Evolutionary conservation across 2,888 invertebrate genomes (phyloP), one percentile per base, ranked within the genome.

Genomic region (Spisula subtruncata): DNA sequence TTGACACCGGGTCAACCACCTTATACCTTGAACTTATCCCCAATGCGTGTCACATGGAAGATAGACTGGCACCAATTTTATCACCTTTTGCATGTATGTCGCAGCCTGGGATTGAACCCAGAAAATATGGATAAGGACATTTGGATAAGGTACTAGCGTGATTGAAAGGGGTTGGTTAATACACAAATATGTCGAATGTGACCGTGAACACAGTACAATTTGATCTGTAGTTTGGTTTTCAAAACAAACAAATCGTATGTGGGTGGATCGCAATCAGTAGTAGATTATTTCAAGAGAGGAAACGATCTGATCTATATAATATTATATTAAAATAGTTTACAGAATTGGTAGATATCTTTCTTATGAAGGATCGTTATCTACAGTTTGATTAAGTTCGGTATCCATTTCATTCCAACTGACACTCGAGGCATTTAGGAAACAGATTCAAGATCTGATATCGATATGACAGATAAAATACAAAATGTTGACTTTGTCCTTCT

Each of bases 351-450:
- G 5, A 66, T 66, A 66, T 66, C 60, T 66, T 66, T 0, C 12
- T 10, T 12, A 66, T 66, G 60, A 6, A 25, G 41, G 25, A 66
- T 66, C n/a, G 25, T n/a, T 66, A 66, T 66, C 60, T 66, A 25
- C 25, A n/a, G n/a, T n/a, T 66, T 66, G 10, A 25, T 66, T 66
- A 66, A 66, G n/a, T 66, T 66, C n/a, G 60, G 60, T 66, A 66
- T 66, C 60, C 25, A 6, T 66, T 66, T 25, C 60, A 66, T 25
- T 66, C n/a, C 60, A n/a, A 66, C 25, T 25, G 60, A 66, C 60
- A 66, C 60, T 66, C 25, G 41, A 5, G 60, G 10, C 60, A 66
- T 66, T 66, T 66, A 66, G 60, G 25, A 66, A 66, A 66, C 6
- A 25, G 16, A 25, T 66, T 66, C 60, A 66, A 66, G 60, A 66